Evolutionary conservation across 2,113 vertebrate genomes (phyloP), one percentile per base, ranked within the genome.

Genomic region (Sander lucioperca): DNA sequence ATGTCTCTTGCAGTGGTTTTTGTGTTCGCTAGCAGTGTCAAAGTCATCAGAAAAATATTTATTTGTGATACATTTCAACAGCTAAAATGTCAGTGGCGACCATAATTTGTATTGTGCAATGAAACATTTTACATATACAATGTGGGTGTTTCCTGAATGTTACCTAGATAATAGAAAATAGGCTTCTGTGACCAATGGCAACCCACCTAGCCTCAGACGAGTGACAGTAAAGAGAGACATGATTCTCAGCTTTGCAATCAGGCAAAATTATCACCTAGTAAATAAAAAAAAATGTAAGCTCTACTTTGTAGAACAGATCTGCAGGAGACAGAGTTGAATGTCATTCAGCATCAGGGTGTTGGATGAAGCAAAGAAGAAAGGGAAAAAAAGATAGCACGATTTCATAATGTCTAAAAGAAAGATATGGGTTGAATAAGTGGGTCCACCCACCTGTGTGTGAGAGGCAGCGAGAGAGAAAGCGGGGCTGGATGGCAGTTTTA

Each of bases 401-500:
- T 95, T 95, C 92, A 91, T 94, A 94, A 94, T 90, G 93, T 94
- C 89, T 93, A 91, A 93, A 90, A 93, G 90, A 91, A 93, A 94
- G 94, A 93, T 94, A 90, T 91, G 90, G 92, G 90, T 93, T 94
- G 90, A 93, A 93, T 94, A 96, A 96, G 94, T 95, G 95, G 94
- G 94, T 95, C 95, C 95, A 95, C 95, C 95, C 94, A 96, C 95
- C 94, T 91, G 93, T 88, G 89, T 92, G 90, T 92, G 93, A 93
- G 91, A 93, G 91, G 90, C 91, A 87, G 90, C 67, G 83, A 90
- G 80, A 91, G 90, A 95, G 88, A 94, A 93, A 83, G 80, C 89
- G 88, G 89, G 90, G 86, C 82, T 89, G 91, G 89, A 92, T 93
- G 86, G 88, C 85, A 84, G 89, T 92, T 94, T 93, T 90, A 94